Evolutionary conservation across 2,888 invertebrate genomes (phyloP).

Genomic region (Eubasilissa splendida): DNA sequence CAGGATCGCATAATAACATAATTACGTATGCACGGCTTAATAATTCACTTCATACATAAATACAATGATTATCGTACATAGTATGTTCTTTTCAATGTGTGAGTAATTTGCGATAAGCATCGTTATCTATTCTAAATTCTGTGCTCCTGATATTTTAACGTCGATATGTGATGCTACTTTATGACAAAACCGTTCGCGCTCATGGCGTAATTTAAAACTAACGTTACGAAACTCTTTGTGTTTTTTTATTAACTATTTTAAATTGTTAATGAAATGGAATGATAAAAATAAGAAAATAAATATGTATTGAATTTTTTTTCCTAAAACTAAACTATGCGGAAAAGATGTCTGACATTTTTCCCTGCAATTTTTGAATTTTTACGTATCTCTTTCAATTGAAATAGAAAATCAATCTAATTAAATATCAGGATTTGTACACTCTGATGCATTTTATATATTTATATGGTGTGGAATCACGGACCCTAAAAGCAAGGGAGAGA

Average conservation of each 20-base stretch:
- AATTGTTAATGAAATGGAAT: not conserved
- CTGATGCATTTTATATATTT: too few species aligned
- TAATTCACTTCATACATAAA: too few species aligned
- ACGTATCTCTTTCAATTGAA: too few species aligned
- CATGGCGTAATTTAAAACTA: not conserved
- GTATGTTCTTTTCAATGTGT: not conserved
- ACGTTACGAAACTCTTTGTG: too few species aligned
- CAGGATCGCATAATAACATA: too few species aligned
- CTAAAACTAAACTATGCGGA: not conserved
- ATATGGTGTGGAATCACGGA: too few species aligned
- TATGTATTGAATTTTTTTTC: not conserved
- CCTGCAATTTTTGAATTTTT: not conserved
- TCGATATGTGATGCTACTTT: constrained; percentile 27
- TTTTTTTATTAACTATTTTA: too few species aligned
- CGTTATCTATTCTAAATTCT: not conserved
- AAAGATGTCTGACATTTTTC: constrained; percentile 12
- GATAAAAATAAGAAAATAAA: not conserved
- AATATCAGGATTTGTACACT: too few species aligned
- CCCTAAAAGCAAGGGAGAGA: too few species aligned
- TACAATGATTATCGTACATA: too few species aligned
- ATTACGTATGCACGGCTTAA: too few species aligned
- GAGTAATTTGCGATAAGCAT: not conserved
- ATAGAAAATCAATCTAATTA: too few species aligned
- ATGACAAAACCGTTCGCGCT: not conserved
- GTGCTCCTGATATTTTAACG: constrained; percentile 33